Conservation (phyloP, 2,888 invertebrate species). For the Oscheius onirici region DNA sequence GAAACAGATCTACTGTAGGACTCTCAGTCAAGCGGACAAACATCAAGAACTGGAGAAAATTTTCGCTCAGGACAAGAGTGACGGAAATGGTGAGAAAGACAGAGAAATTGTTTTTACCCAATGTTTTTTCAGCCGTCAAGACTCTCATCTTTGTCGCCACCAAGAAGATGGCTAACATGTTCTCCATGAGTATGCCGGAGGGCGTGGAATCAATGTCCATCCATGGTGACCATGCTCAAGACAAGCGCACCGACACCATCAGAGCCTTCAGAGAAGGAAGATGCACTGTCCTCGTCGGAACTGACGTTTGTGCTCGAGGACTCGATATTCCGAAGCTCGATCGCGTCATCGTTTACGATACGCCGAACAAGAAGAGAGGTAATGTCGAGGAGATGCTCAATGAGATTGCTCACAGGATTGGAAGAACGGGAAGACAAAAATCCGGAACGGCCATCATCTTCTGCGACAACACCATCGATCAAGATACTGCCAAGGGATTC, state of each 20-base stretch:
- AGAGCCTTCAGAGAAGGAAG: constrained; percentile 78
- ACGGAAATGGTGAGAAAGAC: not conserved
- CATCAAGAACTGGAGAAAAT: constrained; percentile 28
- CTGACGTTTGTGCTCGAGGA: constrained; percentile 92
- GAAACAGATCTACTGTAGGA: constrained; percentile 29
- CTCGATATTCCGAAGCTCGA: constrained; percentile 84
- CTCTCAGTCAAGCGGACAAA: constrained; percentile 27
- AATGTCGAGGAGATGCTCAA: constrained; percentile 25
- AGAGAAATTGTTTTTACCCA: no score
- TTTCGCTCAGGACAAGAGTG: not conserved
- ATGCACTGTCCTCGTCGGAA: constrained; percentile 87
- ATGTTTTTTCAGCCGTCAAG: constrained; percentile 34
- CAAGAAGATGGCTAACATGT: constrained; percentile 45
- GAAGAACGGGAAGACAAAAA: constrained; percentile 75
- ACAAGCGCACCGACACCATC: constrained; percentile 82
- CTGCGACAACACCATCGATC: constrained; percentile 37
- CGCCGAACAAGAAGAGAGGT: constrained; percentile 72
- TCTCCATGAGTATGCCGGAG: constrained; percentile 35
- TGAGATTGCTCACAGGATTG: constrained; percentile 74
- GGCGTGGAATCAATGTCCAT: no score
- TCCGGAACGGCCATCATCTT: constrained; percentile 52
- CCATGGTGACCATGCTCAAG: constrained; percentile 74
- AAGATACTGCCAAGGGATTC: constrained; percentile 32
- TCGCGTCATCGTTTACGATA: constrained; percentile 75
- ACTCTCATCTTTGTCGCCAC: constrained; percentile 63